Conservation (phyloP, 2,797 vertebrate species). For the Fundulus diaphanus region DNA sequence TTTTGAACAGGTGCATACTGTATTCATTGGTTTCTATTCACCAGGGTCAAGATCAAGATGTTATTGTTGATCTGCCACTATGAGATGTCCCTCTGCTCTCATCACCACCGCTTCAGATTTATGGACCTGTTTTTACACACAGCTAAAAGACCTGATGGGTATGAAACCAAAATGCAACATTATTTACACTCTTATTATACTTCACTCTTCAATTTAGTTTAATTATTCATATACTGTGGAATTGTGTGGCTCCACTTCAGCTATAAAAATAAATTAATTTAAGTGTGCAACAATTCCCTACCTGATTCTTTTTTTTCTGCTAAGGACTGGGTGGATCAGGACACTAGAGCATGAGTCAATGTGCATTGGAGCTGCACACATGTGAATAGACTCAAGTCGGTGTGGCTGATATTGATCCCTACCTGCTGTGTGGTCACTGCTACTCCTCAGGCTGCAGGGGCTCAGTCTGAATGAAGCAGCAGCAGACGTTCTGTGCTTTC, state of each 20-base stretch:
- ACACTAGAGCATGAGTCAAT: slow-evolving; percentile 9
- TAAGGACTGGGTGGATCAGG: not conserved
- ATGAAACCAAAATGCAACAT: slow-evolving; percentile 27
- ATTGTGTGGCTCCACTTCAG: slow-evolving; percentile 16
- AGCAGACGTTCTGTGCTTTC: too few species aligned
- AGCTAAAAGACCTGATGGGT: slow-evolving; percentile 24
- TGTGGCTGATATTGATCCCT: not conserved
- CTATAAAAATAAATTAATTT: slow-evolving; percentile 52
- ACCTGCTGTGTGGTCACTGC: too few species aligned
- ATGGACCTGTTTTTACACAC: slow-evolving; percentile 19
- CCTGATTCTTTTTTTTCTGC: slow-evolving; percentile 30
- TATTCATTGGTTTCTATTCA: not conserved
- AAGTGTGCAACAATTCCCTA: slow-evolving; percentile 14
- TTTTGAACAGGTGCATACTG: not conserved
- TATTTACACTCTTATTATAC: slow-evolving; percentile 10
- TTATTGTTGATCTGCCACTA: not conserved
- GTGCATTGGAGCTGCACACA: slow-evolving; percentile 14
- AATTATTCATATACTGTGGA: slow-evolving; percentile 22
- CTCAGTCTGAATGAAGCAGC: too few species aligned
- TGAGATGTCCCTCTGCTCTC: slow-evolving; percentile 1
- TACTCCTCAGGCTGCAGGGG: too few species aligned
- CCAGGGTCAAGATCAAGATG: not conserved
- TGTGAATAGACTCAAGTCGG: too few species aligned
- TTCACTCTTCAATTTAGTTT: slow-evolving; percentile 12
- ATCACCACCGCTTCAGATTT: slow-evolving; percentile 2